Evolutionary conservation across 2,797 vertebrate species (phyloP).

Genomic region (Gallinago stenura): DNA sequence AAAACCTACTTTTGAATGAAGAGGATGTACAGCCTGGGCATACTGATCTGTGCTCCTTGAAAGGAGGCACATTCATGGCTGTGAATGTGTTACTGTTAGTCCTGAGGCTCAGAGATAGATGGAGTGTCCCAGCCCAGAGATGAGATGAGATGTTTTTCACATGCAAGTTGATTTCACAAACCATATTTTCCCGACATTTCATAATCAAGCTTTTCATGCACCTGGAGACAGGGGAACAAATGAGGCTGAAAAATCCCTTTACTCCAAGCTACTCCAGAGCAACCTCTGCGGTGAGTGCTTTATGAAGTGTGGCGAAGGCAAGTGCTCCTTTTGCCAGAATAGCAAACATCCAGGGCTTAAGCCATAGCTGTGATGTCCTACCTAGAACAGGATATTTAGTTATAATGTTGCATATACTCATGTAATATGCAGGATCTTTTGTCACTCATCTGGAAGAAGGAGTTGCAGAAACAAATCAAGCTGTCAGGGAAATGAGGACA

Average conservation of each 20-base stretch:
- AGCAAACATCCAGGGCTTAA: background rate
- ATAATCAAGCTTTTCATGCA: background rate
- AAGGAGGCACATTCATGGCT: background rate
- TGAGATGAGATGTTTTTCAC: background rate
- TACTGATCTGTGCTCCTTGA: background rate
- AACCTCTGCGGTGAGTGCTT: background rate
- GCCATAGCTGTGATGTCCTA: background rate
- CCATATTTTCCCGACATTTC: rapidly evolving
- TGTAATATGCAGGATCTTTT: background rate
- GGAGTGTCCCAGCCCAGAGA: background rate
- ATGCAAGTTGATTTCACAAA: background rate
- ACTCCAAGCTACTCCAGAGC: background rate
- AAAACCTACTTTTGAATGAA: background rate
- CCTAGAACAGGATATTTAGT: background rate
- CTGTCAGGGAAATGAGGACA: background rate
- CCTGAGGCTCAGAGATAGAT: background rate
- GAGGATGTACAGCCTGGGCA: background rate
- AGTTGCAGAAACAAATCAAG: background rate
- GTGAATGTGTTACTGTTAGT: background rate
- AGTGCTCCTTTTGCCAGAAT: background rate
- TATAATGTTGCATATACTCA: background rate
- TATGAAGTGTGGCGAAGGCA: background rate
- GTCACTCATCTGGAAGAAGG: background rate
- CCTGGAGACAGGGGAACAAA: background rate
- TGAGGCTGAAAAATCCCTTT: background rate